Percentiles rank a stretch among this genome's conserved stretches.
Conservation (phyloP, 2,113 vertebrate species). For the Myodes glareolus region DNA sequence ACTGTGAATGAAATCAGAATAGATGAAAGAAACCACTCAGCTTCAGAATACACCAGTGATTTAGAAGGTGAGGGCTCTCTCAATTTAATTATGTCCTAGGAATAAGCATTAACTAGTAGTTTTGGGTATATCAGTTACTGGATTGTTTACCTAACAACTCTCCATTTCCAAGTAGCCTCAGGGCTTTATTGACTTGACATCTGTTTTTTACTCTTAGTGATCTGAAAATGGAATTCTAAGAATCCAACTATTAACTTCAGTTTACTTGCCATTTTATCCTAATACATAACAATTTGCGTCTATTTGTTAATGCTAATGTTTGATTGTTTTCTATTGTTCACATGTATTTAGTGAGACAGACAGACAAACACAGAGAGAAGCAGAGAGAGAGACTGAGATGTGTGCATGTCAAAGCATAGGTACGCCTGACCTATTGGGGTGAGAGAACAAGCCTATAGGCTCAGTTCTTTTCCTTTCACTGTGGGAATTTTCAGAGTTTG, state of each 20-base stretch:
- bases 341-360: neutral
- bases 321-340: neutral
- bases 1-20: neutral
- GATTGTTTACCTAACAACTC: neutral
- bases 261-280: neutral
- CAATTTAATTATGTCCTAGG: neutral
- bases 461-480: neutral
- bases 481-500: neutral
- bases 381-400: neutral
- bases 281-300: neutral
- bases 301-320: neutral
- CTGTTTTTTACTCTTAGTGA: neutral
- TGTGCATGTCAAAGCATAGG: neutral
- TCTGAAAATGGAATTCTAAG: neutral
- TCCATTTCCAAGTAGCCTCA: neutral
- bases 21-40: neutral
- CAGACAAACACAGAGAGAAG: neutral
- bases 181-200: accelerated
- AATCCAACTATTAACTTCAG: neutral
- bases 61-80: neutral
- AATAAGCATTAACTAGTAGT: neutral
- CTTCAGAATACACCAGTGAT: neutral
- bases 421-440: neutral
- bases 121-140: neutral
- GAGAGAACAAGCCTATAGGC: too few relatives aligned